Percentiles rank a stretch among this genome's conserved stretches.
phyloP scores from a whole-genome alignment of 2,888 invertebrate genomes.

The Drosophila paranaensis region DNA sequence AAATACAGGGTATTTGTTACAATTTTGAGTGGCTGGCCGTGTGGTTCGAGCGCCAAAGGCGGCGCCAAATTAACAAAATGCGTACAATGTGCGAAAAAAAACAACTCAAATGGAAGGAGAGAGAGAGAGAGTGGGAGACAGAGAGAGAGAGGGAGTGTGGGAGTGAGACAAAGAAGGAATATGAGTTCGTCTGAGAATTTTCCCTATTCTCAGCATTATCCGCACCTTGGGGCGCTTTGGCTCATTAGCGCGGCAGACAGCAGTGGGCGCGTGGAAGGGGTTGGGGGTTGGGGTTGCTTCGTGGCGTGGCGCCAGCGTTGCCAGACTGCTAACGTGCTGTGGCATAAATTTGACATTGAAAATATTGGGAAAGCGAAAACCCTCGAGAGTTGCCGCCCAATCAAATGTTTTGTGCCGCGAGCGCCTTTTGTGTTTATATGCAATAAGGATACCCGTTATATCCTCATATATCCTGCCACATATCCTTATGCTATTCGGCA shows the following conservation, averaged over 20 bases:
- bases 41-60: conserved; percentile 43
- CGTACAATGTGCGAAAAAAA: conserved; percentile 73
- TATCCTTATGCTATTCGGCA: conserved; percentile 44
- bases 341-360: conserved; percentile 82
- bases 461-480: not conserved
- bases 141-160: not conserved
- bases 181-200: conserved; percentile 56
- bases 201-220: conserved; percentile 40
- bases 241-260: conserved; percentile 73
- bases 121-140: not conserved
- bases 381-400: conserved; percentile 39
- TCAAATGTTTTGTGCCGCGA: conserved; percentile 45
- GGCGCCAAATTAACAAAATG: conserved; percentile 77
- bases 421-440: conserved; percentile 31
- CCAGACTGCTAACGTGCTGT: conserved; percentile 70
- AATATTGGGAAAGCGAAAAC: conserved; percentile 30
- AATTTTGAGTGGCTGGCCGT: conserved; percentile 17
- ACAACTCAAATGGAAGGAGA: conserved; percentile 13
- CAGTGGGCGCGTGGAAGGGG: not conserved
- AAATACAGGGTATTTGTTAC: conserved; percentile 23
- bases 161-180: conserved; percentile 5
- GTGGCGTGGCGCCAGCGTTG: conserved; percentile 44
- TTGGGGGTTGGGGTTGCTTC: too few relatives aligned
- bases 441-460: not conserved
- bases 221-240: conserved; percentile 81